Evolutionary conservation across 2,797 vertebrate species (phyloP).

Genomic region (Alosa sapidissima): DNA sequence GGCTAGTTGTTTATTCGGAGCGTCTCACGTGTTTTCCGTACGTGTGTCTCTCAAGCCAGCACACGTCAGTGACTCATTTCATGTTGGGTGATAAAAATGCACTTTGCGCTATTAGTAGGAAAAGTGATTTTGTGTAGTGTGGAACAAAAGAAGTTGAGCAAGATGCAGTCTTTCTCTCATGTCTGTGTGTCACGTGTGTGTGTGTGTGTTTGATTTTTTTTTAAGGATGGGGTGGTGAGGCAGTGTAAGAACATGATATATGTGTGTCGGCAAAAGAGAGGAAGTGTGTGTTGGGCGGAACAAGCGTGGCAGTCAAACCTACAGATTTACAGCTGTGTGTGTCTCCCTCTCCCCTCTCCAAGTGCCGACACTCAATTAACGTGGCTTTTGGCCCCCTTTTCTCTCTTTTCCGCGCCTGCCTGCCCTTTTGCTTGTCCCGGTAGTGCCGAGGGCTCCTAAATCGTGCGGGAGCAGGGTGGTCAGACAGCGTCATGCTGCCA

Average conservation of each 20-base stretch:
- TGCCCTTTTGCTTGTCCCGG: slow-evolving; percentile 4
- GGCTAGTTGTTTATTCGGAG: not conserved
- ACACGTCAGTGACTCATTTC: not conserved
- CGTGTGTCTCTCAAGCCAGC: not conserved
- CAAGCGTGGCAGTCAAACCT: not conserved
- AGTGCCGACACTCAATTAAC: slow-evolving; percentile 31
- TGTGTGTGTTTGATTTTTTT: not conserved
- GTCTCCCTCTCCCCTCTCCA: not conserved
- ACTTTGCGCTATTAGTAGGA: not conserved
- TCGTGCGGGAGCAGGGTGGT: slow-evolving; percentile 26
- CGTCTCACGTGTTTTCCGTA: not conserved
- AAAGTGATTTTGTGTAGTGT: not conserved
- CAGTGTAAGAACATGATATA: not conserved
- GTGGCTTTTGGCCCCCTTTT: slow-evolving; percentile 42
- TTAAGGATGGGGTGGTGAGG: not conserved
- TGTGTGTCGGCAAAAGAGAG: not conserved
- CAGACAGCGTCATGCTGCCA: slow-evolving; percentile 38
- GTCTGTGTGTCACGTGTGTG: not conserved
- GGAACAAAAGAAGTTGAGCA: slow-evolving; percentile 5
- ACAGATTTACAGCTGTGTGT: not conserved
- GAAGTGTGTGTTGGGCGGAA: slow-evolving; percentile 16
- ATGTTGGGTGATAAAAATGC: not conserved
- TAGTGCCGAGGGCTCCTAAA: slow-evolving; percentile 34
- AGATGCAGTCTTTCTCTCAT: not conserved
- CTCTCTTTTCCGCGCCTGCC: not conserved